phyloP scores from a whole-genome alignment of 2,888 invertebrate genomes.

The Glyphotaelius pellucidus region DNA sequence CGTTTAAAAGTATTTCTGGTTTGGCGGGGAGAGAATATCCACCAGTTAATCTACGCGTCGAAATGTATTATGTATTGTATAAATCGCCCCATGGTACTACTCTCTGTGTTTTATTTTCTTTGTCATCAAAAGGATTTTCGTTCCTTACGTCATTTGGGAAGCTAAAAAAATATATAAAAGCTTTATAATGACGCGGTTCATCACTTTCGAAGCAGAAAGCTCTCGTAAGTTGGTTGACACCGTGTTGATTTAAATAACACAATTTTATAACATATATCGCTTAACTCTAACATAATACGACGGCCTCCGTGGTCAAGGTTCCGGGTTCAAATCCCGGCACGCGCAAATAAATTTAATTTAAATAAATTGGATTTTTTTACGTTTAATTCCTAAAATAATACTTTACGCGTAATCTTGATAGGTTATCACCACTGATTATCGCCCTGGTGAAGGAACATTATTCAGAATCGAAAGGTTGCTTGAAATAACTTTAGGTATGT shows the following conservation, averaged over 20 bases:
- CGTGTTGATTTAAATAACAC: neutral
- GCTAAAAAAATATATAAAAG: neutral
- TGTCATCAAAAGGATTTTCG: constrained; percentile 39
- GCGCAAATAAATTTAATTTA: too few species aligned
- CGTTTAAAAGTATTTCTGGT: constrained; percentile 30
- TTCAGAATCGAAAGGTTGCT: too few species aligned
- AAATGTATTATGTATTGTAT: constrained; percentile 46
- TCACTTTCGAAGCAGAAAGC: neutral
- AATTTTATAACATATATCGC: neutral
- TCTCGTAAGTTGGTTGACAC: neutral
- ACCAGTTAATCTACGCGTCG: constrained; percentile 36
- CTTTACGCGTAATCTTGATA: too few species aligned
- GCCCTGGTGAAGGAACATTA: too few species aligned
- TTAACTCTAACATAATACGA: neutral
- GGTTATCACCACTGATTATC: too few species aligned
- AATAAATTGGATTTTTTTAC: too few species aligned
- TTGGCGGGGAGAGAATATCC: neutral
- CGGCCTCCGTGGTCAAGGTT: too few species aligned
- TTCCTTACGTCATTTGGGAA: constrained; percentile 3
- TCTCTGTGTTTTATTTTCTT: constrained; percentile 36
- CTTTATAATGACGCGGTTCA: neutral
- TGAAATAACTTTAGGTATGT: too few species aligned
- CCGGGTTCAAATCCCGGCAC: too few species aligned
- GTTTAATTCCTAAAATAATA: too few species aligned
- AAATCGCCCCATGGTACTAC: neutral